Base-by-base conservation (phyloP, 1,140 invertebrate species). In the Ips typographus region DNA sequence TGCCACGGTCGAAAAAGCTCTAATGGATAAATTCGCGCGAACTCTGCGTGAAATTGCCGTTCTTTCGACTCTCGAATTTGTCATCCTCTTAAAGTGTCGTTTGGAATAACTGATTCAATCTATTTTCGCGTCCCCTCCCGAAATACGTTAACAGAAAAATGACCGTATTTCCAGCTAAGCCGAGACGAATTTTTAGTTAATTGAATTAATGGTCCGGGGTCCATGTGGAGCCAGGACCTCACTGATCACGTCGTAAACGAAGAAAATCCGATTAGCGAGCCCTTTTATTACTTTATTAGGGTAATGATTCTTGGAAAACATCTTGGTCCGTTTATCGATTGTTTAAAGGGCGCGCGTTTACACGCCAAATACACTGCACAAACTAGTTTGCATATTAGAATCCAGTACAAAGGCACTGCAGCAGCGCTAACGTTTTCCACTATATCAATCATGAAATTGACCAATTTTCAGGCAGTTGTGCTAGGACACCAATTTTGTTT, bases 11-110 rank as follows among this genome's bases (percentile, higher is more conserved):
- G 65, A 68, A 68, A 68, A 68, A 68, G 65, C 65, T 68, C 57
- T 68, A 68, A 68, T 68, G 65, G 65, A 68, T 68, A 68, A 68
- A 68, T 68, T 68, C 65, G 65, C 65, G 57, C 55, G 65, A 60
- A 60, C 55, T 60, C 65, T 68, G 65, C 56, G 65, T 68, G 39
- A 68, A 68, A 68, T 68, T 68, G 65, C 65, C 56, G 65, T 68
- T 68, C 56, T 68, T 68, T 68, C 57, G 43, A 49, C 65, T 68
- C 57, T 60, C 65, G 65, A 68, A 68, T 68, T 60, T 68, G 65
- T 68, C 65, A 68, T 68, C 65, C 65, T 60, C 65, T 68, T 68
- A 68, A 68, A 68, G 56, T 60, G 65, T 68, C 65, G 57, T 68
- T 68, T 41, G 56, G 65, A 68, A 60, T 60, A 68, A 60, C 57